phyloP scores from a whole-genome alignment of 1,140 invertebrate genomes.

The Amyelois transitella region DNA sequence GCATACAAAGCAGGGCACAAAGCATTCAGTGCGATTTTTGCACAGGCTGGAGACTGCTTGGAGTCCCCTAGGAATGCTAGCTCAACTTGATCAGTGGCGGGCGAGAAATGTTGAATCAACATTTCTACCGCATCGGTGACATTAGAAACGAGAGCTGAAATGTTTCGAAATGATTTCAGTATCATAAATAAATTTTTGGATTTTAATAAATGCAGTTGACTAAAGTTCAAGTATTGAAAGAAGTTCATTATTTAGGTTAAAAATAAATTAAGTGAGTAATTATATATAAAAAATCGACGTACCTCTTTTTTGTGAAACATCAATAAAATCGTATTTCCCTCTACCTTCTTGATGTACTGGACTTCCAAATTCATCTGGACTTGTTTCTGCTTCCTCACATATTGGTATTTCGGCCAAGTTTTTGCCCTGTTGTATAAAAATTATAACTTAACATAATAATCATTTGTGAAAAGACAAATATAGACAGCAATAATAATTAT shows the following conservation, averaged over 20 bases:
- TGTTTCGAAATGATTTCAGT: constrained; percentile 1
- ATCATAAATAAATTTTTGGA: no score
- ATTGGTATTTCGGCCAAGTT: constrained; percentile 77
- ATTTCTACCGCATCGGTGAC: constrained; percentile 81
- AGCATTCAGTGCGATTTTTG: constrained; percentile 81
- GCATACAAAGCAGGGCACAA: constrained; percentile 90
- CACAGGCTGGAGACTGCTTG: constrained; percentile 76
- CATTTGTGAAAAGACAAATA: not conserved
- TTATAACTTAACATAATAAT: constrained; percentile 9
- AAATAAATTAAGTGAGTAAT: no score
- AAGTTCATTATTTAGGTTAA: no score
- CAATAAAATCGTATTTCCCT: constrained; percentile 63
- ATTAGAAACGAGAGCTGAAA: constrained; percentile 78
- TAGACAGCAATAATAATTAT: not conserved
- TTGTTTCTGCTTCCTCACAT: constrained; percentile 77
- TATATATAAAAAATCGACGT: constrained; percentile 8
- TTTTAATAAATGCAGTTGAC: no score
- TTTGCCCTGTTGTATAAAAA: constrained; percentile 65
- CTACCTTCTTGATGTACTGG: constrained; percentile 63
- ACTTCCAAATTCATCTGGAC: constrained; percentile 75
- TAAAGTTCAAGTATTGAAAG: no score
- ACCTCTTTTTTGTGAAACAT: constrained; percentile 73
- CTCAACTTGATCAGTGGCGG: constrained; percentile 75
- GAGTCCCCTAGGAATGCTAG: constrained; percentile 74
- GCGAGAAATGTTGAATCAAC: constrained; percentile 76